Percentiles rank a stretch among this genome's conserved stretches.
phyloP scores from a whole-genome alignment of 1,140 invertebrate species.

The Sipha flava region DNA sequence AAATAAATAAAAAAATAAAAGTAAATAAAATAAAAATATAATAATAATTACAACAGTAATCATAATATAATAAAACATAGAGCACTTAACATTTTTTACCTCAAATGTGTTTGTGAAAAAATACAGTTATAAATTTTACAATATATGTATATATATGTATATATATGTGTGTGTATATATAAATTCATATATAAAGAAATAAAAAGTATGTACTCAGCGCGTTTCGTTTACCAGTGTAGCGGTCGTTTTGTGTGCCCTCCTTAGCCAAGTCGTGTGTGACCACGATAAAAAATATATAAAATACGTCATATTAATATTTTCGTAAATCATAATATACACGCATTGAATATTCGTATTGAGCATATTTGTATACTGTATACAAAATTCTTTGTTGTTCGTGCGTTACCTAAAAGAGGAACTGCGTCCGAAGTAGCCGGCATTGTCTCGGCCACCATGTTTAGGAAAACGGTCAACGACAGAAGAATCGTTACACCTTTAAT shows the following conservation, averaged over 20 bases:
- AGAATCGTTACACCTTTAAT: constrained; percentile 74
- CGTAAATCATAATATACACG: neutral
- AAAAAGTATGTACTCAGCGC: neutral
- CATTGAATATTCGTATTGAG: neutral
- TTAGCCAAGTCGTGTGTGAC: constrained; percentile 24
- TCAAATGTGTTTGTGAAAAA: constrained; percentile 29
- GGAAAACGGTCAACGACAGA: constrained; percentile 80
- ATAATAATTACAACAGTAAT: no score
- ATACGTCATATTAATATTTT: neutral
- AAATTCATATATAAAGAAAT: neutral
- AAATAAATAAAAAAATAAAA: neutral
- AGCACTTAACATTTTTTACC: constrained; percentile 16
- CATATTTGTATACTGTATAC: constrained; percentile 18
- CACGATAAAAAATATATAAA: neutral
- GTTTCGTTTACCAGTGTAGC: constrained; percentile 14
- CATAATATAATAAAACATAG: neutral
- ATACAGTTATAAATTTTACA: constrained; percentile 6
- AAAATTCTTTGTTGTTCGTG: neutral
- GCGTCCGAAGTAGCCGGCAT: constrained; percentile 78
- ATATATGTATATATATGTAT: neutral
- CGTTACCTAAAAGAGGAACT: constrained; percentile 71
- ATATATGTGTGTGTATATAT: neutral
- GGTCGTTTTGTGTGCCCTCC: constrained; percentile 28
- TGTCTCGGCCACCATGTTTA: constrained; percentile 73
- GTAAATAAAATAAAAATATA: neutral